Evolutionary conservation across 2,888 invertebrate species (phyloP).

Genomic region (Girardia tigrina): DNA sequence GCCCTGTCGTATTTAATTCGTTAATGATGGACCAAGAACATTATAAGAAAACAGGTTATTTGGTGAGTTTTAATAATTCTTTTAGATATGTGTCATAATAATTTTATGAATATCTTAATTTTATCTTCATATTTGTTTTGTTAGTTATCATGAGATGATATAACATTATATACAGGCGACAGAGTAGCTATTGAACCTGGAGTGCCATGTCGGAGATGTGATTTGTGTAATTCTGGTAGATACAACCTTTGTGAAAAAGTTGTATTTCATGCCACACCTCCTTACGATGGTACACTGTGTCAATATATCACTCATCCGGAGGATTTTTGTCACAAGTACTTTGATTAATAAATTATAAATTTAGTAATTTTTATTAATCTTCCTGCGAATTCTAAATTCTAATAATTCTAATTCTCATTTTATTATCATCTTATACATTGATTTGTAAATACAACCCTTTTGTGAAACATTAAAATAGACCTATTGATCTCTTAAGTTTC

Average conservation of each 20-base stretch:
- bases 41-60: neutral
- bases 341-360: too few relatives aligned
- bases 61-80: neutral
- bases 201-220: constrained; percentile 65
- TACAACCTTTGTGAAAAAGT: constrained; percentile 81
- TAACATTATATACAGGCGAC: constrained; percentile 57
- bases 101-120: neutral
- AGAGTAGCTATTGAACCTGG: constrained; percentile 88
- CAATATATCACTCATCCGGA: constrained; percentile 72
- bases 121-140: neutral
- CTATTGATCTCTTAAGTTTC: too few relatives aligned
- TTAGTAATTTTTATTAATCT: constrained; percentile 33
- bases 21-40: too few relatives aligned
- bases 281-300: constrained; percentile 71
- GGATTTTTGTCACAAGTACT: constrained; percentile 55
- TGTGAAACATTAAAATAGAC: too few relatives aligned
- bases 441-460: too few relatives aligned
- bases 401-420: too few relatives aligned
- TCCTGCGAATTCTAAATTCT: too few relatives aligned
- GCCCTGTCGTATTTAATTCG: too few relatives aligned
- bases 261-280: constrained; percentile 84
- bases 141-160: too few relatives aligned
- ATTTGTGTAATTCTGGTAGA: constrained; percentile 69
- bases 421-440: too few relatives aligned
- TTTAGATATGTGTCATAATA: neutral